Percentiles rank a stretch among this genome's conserved stretches.
These are phyloP conservation scores for Leptestheria dahalacensis DNA, from an alignment of 1,140 invertebrate species.

Conservation along the genomic window DNA sequence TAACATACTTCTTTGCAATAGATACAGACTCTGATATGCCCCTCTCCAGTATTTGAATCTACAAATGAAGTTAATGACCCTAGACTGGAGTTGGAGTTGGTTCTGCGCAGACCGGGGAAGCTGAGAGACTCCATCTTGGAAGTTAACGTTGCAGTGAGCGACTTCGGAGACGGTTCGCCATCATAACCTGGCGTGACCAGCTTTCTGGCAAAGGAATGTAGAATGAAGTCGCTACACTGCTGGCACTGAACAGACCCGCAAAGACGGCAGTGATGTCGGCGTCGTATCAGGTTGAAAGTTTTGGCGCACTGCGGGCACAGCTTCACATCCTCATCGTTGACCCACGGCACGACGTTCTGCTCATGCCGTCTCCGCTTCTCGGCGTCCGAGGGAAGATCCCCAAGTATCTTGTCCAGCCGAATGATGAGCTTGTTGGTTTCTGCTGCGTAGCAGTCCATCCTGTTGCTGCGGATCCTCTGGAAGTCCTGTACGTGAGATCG, in stretches of 20 bases:
- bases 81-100: conserved; percentile 27
- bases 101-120: conserved; percentile 17
- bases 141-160: neutral
- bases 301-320: conserved; percentile 81
- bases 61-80: conserved; percentile 32
- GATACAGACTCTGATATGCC: conserved; percentile 59
- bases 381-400: conserved; percentile 62
- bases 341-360: conserved; percentile 74
- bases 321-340: conserved; percentile 75
- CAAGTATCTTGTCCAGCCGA: conserved; percentile 75
- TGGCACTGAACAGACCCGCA: conserved; percentile 93
- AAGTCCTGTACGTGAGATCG: conserved; percentile 60
- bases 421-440: conserved; percentile 94
- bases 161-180: neutral
- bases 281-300: conserved; percentile 62
- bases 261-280: conserved; percentile 86
- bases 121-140: neutral
- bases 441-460: conserved; percentile 71
- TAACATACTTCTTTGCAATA: conserved; percentile 46
- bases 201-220: conserved; percentile 67
- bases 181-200: conserved; percentile 19
- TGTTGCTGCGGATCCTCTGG: conserved; percentile 49
- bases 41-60: conserved; percentile 37
- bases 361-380: conserved; percentile 67
- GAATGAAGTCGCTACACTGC: conserved; percentile 77